Evolutionary conservation across 2,888 invertebrate genomes (phyloP).

Genomic region (Pristionchus arcanus): DNA sequence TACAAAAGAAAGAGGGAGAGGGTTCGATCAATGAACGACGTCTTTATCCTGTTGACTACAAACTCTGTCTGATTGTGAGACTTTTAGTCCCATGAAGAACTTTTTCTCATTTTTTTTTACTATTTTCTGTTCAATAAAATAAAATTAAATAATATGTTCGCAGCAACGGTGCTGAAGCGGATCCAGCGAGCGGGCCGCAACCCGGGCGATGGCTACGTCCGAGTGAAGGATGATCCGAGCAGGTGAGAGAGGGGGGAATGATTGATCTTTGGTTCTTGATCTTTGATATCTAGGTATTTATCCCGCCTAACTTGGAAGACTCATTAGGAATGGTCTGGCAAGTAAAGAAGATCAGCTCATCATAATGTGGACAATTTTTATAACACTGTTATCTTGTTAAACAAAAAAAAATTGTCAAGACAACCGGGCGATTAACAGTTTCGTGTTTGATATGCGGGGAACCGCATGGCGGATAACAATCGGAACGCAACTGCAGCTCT

Average conservation of each 20-base stretch:
- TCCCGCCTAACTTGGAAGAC: too few relatives aligned
- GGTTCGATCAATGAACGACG: neutral
- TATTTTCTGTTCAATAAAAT: neutral
- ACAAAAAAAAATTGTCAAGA: too few relatives aligned
- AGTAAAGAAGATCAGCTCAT: too few relatives aligned
- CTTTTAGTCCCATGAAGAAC: too few relatives aligned
- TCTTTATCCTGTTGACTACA: too few relatives aligned
- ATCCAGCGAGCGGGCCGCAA: neutral
- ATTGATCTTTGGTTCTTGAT: neutral
- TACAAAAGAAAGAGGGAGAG: neutral
- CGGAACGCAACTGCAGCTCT: fast-evolving
- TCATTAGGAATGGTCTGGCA: too few relatives aligned
- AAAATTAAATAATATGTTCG: neutral
- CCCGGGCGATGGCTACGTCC: neutral
- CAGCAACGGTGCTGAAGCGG: neutral
- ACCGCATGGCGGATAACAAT: neutral
- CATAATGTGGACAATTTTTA: too few relatives aligned
- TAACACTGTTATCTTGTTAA: too few relatives aligned
- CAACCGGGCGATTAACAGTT: neutral
- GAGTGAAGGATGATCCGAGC: neutral
- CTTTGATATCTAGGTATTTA: neutral
- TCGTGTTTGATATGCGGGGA: neutral
- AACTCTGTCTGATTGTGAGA: too few relatives aligned
- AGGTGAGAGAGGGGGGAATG: neutral
- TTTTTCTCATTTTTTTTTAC: too few relatives aligned